Base-by-base conservation (phyloP, 2,113 vertebrate species). In the Pterocles orientalis region DNA sequence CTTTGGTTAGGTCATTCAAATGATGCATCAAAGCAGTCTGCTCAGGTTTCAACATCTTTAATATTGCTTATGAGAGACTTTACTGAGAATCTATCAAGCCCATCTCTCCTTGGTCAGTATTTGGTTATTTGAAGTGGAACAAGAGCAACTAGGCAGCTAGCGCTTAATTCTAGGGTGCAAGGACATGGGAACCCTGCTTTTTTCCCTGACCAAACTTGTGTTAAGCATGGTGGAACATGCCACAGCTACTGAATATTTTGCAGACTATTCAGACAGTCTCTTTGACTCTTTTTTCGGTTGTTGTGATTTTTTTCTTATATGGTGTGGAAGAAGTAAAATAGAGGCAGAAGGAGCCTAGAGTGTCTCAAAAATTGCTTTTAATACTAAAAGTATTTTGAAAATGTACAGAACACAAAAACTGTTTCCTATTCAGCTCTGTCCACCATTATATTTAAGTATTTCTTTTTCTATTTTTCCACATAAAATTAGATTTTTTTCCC, bases 131-230 rank as follows among this genome's bases (percentile, higher is more conserved):
- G 5, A 88, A 66, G 33, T 17, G 7, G 13, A 76, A 33, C 1
- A 50, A 48, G 16, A 72, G 18, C 25, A 82, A 19, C 12, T 17
- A 25, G 34, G 12, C 10, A 43, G 31, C 13, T 33, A 68, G 14
- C 24, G 11, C 8, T 54, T 70, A 41, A 62, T 57, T 92, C 51
- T 9, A 18, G 12, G 12, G 11, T 47, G 14, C 21, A 85, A 36
- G 19, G 28, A 50, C 4, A 34, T 19, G 3, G 16, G 9, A 66
- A 4, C 1, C 7, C 13, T 1, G 2, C 1, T 25, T 57, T 34
- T 53, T 76, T 34, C 11, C 10, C 18, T 50, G 12, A 58, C 28
- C 3, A 7, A 61, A 12, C 8, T 41, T 20, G 11, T 1, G 0
- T 20, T 64, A 34, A 54, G 36, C n/a, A 14, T 18, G 23, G 12